Evolutionary conservation across 2,113 vertebrate genomes (phyloP).

Genomic region (Maccullochella peelii): DNA sequence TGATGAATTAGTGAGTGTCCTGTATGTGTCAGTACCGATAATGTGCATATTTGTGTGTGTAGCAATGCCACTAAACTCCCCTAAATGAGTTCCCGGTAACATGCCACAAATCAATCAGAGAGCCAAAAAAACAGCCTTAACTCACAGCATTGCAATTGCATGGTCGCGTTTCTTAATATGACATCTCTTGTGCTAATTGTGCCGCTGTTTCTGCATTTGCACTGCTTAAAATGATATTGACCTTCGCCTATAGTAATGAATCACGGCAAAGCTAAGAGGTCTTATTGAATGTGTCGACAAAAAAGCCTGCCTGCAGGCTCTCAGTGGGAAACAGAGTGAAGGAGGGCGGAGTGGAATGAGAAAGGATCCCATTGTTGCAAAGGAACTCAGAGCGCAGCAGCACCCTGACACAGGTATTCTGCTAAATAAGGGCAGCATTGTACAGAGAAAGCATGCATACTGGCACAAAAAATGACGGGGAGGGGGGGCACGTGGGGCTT

Average conservation of each 20-base stretch:
- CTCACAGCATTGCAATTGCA: background rate
- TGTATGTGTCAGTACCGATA: slow-evolving; percentile 46
- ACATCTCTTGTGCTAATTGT: background rate
- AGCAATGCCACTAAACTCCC: slow-evolving; percentile 46
- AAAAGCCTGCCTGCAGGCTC: slow-evolving; percentile 60
- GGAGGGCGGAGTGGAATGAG: slow-evolving; percentile 68
- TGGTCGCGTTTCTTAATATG: slow-evolving; percentile 13
- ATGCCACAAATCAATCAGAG: slow-evolving; percentile 54
- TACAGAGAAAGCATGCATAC: slow-evolving; percentile 55
- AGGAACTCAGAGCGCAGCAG: slow-evolving; percentile 71
- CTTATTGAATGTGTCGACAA: slow-evolving; percentile 59
- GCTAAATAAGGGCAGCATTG: slow-evolving; percentile 81
- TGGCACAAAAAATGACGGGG: slow-evolving; percentile 52
- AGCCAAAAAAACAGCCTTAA: slow-evolving; percentile 1
- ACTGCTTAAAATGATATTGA: slow-evolving; percentile 49
- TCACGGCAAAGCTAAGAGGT: slow-evolving; percentile 47
- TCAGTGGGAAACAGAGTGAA: slow-evolving; percentile 61
- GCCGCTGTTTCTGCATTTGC: slow-evolving; percentile 35
- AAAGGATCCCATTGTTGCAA: slow-evolving; percentile 83
- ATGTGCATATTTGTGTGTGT: slow-evolving; percentile 19
- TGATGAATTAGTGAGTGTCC: slow-evolving; percentile 66
- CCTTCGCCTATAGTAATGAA: slow-evolving; percentile 57
- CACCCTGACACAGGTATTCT: slow-evolving; percentile 86
- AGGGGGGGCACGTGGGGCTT: background rate
- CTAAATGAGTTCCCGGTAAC: slow-evolving; percentile 57